Evolutionary conservation across 2,888 invertebrate species (phyloP).

Genomic region (Ischnus inquisitorius): DNA sequence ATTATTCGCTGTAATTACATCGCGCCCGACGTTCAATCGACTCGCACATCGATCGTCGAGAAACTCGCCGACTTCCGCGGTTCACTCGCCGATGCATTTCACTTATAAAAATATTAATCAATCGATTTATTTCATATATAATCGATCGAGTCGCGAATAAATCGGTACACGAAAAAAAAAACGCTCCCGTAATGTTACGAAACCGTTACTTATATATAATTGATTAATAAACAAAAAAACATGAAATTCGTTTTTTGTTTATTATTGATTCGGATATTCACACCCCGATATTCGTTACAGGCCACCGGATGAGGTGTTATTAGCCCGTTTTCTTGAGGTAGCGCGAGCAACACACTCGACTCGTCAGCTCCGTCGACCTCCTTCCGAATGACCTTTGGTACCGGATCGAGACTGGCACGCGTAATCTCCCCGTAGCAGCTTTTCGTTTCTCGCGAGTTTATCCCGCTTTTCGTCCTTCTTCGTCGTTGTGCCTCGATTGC

Average conservation of each 20-base stretch:
- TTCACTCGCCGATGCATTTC: slow-evolving; percentile 17
- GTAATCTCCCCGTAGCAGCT: slow-evolving; percentile 45
- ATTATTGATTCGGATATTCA: background rate
- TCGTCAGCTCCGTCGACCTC: slow-evolving; percentile 47
- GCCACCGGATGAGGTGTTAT: background rate
- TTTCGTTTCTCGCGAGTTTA: slow-evolving; percentile 28
- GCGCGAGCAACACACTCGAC: slow-evolving; percentile 10
- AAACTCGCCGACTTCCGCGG: slow-evolving; percentile 23
- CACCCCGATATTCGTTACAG: background rate
- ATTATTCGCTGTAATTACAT: slow-evolving; percentile 35
- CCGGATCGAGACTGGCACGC: slow-evolving; percentile 52
- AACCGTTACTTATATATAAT: too few relatives aligned
- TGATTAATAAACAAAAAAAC: too few relatives aligned
- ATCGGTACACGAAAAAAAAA: too few relatives aligned
- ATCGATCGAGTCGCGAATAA: too few relatives aligned
- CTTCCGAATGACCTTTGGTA: slow-evolving; percentile 58
- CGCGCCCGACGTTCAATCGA: slow-evolving; percentile 4
- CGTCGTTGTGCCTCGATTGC: slow-evolving; percentile 11
- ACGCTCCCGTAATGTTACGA: too few relatives aligned
- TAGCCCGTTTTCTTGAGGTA: slow-evolving; percentile 48
- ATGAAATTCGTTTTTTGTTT: too few relatives aligned
- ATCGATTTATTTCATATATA: background rate
- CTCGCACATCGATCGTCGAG: background rate
- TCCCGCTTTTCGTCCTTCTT: slow-evolving; percentile 27
- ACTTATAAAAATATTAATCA: background rate